phyloP scores from a whole-genome alignment of 1,140 invertebrate species.

The Dermatophagoides farinae region DNA sequence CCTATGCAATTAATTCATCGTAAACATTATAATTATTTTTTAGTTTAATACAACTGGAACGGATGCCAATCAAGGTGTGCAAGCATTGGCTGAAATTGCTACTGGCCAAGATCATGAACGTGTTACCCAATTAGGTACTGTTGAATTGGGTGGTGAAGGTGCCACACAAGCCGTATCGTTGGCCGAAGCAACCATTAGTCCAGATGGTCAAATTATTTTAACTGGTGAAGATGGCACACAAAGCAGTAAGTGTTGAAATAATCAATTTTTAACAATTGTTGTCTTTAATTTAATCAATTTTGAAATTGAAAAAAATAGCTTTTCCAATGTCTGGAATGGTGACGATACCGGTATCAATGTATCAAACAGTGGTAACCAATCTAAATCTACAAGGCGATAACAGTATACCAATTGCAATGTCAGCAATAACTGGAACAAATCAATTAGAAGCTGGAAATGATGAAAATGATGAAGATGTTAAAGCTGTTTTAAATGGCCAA shows the following conservation, averaged over 20 bases:
- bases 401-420: slow-evolving; percentile 1
- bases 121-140: slow-evolving; percentile 29
- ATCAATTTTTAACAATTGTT: neutral
- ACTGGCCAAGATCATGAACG: slow-evolving; percentile 26
- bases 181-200: slow-evolving; percentile 30
- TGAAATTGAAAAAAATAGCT: slow-evolving; percentile 32
- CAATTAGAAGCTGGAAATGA: neutral
- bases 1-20: neutral
- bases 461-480: slow-evolving; percentile 4
- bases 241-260: slow-evolving; percentile 36
- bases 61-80: slow-evolving; percentile 42
- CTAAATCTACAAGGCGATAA: slow-evolving; percentile 43
- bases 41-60: slow-evolving; percentile 21
- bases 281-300: slow-evolving; percentile 8
- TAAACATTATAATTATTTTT: neutral
- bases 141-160: slow-evolving; percentile 50
- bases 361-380: slow-evolving; percentile 82
- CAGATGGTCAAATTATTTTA: slow-evolving; percentile 81
- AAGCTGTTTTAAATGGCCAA: slow-evolving; percentile 1
- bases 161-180: slow-evolving; percentile 21
- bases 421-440: neutral
- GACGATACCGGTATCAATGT: slow-evolving; percentile 85
- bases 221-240: slow-evolving; percentile 72
- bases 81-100: slow-evolving; percentile 52
- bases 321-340: slow-evolving; percentile 82